Evolutionary conservation across 2,797 vertebrate species (phyloP), one percentile per base, ranked within the genome.

Genomic region (Nyctibius grandis): DNA sequence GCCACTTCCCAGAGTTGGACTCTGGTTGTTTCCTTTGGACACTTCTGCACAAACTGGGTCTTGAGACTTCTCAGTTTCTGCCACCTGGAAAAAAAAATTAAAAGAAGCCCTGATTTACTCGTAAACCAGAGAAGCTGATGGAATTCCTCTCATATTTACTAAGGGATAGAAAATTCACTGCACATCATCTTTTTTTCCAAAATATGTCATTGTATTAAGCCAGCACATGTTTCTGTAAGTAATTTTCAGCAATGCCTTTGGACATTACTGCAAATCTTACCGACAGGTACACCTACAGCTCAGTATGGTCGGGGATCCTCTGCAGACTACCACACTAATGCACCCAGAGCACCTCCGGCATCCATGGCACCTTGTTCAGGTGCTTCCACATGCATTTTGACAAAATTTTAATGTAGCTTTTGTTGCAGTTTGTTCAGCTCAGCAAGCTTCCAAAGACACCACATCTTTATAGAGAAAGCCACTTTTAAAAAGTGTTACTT

Each of bases 21-120:
- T 99, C 82, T 98, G 98, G 74, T 97, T 98, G 96, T 95, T 98
- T 82, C 97, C 98, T 97, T 98, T 98, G 88, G 97, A 89, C 7
- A 90, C 95, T 44, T 99, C 99, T 7, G 84, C 85, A 76, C 95
- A 97, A 29, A 95, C 92, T 17, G 94, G 69, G 26, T 99, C 98
- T 85, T 98, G 98, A 83, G 96, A 90, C 68, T 98, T 98, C 59
- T 99, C 98, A 26, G 95, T 77, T 59, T 98, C 98, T 18, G 96
- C 96, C 59, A 97, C 72, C 99, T 99, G 54, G n/a, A 54, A 54
- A 96, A 79, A 97, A 95, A 59, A 68, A n/a, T 15, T 7, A 45
- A 23, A 45, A 78, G 67, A 12, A 44, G 45, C 44, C 54, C 63
- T 28, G 22, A 47, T 75, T n/a, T 74, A 68, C 14, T 44, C 56